Evolutionary conservation across 1,140 invertebrate genomes (phyloP).

Genomic region (Cotesia chilonis): DNA sequence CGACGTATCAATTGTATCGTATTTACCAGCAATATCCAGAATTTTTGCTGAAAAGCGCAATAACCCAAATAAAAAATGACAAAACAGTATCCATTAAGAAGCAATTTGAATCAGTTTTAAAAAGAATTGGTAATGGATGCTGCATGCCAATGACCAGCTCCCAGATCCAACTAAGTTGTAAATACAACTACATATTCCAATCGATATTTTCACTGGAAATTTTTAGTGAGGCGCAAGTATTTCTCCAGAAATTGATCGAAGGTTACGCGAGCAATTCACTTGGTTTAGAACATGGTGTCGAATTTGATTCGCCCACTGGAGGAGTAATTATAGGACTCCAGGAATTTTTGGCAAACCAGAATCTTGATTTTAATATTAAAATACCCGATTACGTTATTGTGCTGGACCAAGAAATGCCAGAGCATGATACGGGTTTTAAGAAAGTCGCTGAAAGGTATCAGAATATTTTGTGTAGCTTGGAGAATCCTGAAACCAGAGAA

Average conservation of each 20-base stretch:
- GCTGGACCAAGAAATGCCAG: constrained; percentile 67
- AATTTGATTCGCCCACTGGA: constrained; percentile 49
- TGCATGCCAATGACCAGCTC: constrained; percentile 67
- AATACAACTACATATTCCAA: constrained; percentile 65
- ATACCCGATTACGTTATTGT: constrained; percentile 72
- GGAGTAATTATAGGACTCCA: constrained; percentile 55
- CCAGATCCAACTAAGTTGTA: constrained; percentile 67
- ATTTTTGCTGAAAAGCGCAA: constrained; percentile 67
- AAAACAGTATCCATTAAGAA: constrained; percentile 68
- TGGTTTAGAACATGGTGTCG: constrained; percentile 39
- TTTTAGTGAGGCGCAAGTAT: constrained; percentile 58
- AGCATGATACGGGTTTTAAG: constrained; percentile 66
- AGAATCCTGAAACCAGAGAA: neutral
- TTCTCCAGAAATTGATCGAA: constrained; percentile 49
- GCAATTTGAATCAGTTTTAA: constrained; percentile 55
- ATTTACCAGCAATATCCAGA: constrained; percentile 78
- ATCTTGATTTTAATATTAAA: constrained; percentile 65
- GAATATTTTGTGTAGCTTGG: constrained; percentile 51
- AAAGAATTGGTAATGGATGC: constrained; percentile 60
- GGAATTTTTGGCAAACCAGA: constrained; percentile 47
- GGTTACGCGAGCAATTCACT: constrained; percentile 43
- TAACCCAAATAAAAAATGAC: constrained; percentile 68
- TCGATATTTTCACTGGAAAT: constrained; percentile 65
- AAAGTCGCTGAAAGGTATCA: constrained; percentile 65
- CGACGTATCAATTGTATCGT: constrained; percentile 74